These are phyloP conservation scores for Monopterus albus DNA, from an alignment of 2,113 vertebrate species.

Conservation along the genomic window DNA sequence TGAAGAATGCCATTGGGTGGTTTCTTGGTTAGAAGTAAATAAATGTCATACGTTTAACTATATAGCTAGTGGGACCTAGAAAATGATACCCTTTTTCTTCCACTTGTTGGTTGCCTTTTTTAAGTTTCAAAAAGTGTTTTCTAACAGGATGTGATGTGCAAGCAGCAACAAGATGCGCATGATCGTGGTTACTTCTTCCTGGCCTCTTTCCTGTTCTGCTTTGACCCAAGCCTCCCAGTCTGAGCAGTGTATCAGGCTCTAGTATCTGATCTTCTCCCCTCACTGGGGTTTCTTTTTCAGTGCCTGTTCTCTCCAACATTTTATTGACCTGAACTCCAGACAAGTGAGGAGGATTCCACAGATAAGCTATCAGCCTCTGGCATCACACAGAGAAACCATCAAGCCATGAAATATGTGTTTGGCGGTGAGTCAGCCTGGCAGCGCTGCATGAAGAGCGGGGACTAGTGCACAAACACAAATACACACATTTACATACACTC, in stretches of 20 bases:
- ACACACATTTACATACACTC: neutral
- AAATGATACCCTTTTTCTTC: neutral
- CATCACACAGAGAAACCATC: conserved; percentile 66
- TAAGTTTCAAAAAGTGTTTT: too few species aligned
- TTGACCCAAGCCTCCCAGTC: conserved; percentile 27
- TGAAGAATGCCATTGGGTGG: neutral
- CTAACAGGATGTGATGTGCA: too few species aligned
- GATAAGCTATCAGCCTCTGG: conserved; percentile 68
- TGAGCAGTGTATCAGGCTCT: conserved; percentile 34
- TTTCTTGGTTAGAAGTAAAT: conserved; percentile 6
- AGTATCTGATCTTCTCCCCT: conserved; percentile 54
- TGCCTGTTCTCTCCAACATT: conserved; percentile 49
- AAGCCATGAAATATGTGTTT: conserved; percentile 69
- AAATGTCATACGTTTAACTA: neutral
- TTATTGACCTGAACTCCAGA: conserved; percentile 62
- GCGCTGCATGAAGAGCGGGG: conserved; percentile 19
- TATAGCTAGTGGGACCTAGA: neutral
- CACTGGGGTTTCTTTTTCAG: conserved; percentile 49
- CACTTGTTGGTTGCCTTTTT: neutral
- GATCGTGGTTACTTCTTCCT: neutral
- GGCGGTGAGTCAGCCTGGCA: conserved; percentile 47
- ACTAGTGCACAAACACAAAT: neutral
- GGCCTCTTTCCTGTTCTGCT: conserved; percentile 16
- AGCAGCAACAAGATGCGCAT: neutral
- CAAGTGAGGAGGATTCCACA: conserved; percentile 56